Percentiles rank a stretch among this genome's conserved stretches.
These are phyloP conservation scores for Poecilia velifera DNA, from an alignment of 2,797 vertebrate species.

Conservation along the genomic window DNA sequence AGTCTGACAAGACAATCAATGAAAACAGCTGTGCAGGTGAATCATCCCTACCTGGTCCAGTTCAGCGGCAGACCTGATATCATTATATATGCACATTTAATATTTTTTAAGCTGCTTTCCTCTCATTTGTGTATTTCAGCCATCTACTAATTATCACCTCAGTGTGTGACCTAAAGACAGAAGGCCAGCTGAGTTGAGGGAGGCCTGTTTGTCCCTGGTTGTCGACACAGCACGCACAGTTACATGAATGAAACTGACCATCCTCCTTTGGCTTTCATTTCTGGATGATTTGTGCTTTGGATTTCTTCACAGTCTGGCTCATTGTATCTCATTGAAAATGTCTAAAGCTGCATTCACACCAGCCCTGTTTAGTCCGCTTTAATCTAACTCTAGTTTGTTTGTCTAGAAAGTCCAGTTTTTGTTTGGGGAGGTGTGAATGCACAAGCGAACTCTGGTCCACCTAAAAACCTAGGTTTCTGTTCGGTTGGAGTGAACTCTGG, in stretches of 20 bases:
- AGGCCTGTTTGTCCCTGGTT: constrained; percentile 61
- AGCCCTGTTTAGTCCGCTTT: too few relatives aligned
- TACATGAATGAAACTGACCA: constrained; percentile 12
- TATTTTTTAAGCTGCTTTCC: not conserved
- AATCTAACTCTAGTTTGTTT: too few relatives aligned
- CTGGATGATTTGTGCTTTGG: not conserved
- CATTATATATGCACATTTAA: not conserved
- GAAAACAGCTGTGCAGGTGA: not conserved
- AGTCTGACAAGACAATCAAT: not conserved
- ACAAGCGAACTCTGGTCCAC: too few relatives aligned
- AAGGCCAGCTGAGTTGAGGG: constrained; percentile 58
- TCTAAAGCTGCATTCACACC: too few relatives aligned
- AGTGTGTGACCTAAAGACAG: constrained; percentile 54
- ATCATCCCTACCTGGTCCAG: not conserved
- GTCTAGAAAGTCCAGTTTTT: too few relatives aligned
- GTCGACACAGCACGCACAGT: constrained; percentile 29
- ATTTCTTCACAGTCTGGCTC: not conserved
- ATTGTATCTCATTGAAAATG: not conserved
- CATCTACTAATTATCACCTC: constrained; percentile 65
- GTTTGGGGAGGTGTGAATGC: too few relatives aligned
- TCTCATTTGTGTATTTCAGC: constrained; percentile 39
- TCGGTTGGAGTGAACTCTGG: too few relatives aligned
- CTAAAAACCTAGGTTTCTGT: too few relatives aligned
- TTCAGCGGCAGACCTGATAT: not conserved
- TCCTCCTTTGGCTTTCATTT: not conserved